phyloP scores from a whole-genome alignment of 2,888 invertebrate genomes.

The Tetragnatha montana region DNA sequence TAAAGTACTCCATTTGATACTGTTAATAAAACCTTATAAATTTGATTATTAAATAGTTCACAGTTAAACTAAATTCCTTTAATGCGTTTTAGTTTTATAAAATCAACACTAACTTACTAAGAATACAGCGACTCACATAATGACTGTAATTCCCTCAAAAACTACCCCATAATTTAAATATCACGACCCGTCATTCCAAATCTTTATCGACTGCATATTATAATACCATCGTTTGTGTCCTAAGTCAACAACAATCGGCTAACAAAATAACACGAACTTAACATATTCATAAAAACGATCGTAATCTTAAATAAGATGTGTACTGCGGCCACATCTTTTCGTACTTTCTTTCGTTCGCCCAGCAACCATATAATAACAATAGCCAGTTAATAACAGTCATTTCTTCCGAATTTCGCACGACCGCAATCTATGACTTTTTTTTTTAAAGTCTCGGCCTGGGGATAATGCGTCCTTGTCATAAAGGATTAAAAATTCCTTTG shows the following conservation, averaged over 20 bases:
- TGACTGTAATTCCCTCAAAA: too few relatives aligned
- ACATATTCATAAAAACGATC: background rate
- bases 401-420: background rate
- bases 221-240: too few relatives aligned
- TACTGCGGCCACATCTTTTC: background rate
- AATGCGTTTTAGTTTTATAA: too few relatives aligned
- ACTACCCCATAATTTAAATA: too few relatives aligned
- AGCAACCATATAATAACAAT: conserved; percentile 3
- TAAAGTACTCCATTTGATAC: too few relatives aligned
- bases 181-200: too few relatives aligned
- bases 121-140: too few relatives aligned
- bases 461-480: conserved; percentile 65
- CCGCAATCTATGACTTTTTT: background rate
- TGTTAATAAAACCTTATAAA: too few relatives aligned
- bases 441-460: background rate
- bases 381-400: background rate
- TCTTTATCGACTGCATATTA: too few relatives aligned
- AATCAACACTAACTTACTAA: too few relatives aligned
- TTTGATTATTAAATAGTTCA: too few relatives aligned
- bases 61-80: too few relatives aligned
- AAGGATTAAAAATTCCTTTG: conserved; percentile 58
- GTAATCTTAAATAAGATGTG: background rate
- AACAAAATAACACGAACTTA: background rate
- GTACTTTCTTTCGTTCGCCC: background rate
- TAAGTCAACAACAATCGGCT: background rate